These are phyloP conservation scores for Ptychodera flava DNA, from an alignment of 35 echinoderm and acorn worm genomes.

Conservation along the genomic window DNA sequence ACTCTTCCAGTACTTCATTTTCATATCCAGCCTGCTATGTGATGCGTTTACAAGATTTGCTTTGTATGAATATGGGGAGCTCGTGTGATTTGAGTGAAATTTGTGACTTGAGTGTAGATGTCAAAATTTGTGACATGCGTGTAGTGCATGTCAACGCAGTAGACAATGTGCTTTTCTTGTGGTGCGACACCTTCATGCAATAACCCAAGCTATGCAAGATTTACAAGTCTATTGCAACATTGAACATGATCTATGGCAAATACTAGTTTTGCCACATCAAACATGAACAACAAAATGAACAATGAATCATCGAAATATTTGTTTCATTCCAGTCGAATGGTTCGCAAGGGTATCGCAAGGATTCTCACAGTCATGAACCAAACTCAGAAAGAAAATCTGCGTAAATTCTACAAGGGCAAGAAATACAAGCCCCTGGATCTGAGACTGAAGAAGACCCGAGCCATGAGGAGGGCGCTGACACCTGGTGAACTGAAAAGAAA, in stretches of 20 bases:
- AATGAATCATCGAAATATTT: not conserved
- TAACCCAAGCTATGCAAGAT: too few relatives aligned
- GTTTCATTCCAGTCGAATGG: slow-evolving; percentile 57
- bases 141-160: too few relatives aligned
- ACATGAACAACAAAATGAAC: too few relatives aligned
- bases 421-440: slow-evolving; percentile 98
- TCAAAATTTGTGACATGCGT: slow-evolving; percentile 6
- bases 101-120: slow-evolving; percentile 9
- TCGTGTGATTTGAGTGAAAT: slow-evolving; percentile 10
- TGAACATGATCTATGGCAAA: too few relatives aligned
- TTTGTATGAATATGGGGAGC: too few relatives aligned
- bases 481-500: slow-evolving; percentile 56
- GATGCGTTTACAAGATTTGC: too few relatives aligned
- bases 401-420: slow-evolving; percentile 84
- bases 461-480: slow-evolving; percentile 69
- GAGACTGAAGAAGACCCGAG: slow-evolving; percentile 87
- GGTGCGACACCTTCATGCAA: too few relatives aligned
- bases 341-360: slow-evolving; percentile 93
- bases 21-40: too few relatives aligned
- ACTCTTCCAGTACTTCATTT: too few relatives aligned
- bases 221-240: too few relatives aligned
- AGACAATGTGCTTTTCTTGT: too few relatives aligned
- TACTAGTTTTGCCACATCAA: too few relatives aligned
- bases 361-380: slow-evolving; percentile 88
- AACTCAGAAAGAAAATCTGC: slow-evolving; percentile 80